phyloP scores from a whole-genome alignment of 2,888 invertebrate species.

The Nycteola revayana region DNA sequence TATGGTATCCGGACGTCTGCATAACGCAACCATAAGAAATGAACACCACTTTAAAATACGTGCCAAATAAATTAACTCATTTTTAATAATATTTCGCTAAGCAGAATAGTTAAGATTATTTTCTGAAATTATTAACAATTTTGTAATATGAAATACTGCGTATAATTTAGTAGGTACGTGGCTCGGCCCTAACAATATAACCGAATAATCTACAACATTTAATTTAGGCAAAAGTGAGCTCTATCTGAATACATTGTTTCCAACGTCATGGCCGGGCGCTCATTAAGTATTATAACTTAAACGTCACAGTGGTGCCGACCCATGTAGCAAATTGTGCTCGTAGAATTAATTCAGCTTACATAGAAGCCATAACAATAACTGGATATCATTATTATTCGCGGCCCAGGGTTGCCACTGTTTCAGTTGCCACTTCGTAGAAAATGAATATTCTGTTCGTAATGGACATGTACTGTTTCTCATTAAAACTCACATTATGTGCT shows the following conservation, averaged over 20 bases:
- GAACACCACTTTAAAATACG: too few relatives aligned
- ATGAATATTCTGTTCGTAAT: conserved; percentile 60
- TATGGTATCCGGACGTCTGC: too few relatives aligned
- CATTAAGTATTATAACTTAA: conserved; percentile 48
- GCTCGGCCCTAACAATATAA: conserved; percentile 6
- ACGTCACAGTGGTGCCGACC: conserved; percentile 43
- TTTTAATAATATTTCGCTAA: too few relatives aligned
- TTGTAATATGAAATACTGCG: too few relatives aligned
- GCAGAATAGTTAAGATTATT: too few relatives aligned
- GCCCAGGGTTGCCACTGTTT: conserved; percentile 34
- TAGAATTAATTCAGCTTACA: conserved; percentile 57
- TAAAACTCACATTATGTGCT: conserved; percentile 57
- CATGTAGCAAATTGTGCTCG: conserved; percentile 46
- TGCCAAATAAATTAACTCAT: too few relatives aligned
- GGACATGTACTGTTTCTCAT: conserved; percentile 59
- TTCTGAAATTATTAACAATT: too few relatives aligned
- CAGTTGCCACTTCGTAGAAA: conserved; percentile 32
- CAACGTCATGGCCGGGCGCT: conserved; percentile 29
- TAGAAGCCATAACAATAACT: conserved; percentile 56
- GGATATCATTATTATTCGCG: conserved; percentile 55
- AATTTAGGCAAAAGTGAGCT: conserved; percentile 26
- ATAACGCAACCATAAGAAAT: too few relatives aligned
- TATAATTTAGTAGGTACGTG: not conserved
- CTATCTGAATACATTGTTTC: conserved; percentile 27
- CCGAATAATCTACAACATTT: conserved; percentile 18